Evolutionary conservation across 2,888 invertebrate species (phyloP).

Genomic region (Apotomis turbidana): DNA sequence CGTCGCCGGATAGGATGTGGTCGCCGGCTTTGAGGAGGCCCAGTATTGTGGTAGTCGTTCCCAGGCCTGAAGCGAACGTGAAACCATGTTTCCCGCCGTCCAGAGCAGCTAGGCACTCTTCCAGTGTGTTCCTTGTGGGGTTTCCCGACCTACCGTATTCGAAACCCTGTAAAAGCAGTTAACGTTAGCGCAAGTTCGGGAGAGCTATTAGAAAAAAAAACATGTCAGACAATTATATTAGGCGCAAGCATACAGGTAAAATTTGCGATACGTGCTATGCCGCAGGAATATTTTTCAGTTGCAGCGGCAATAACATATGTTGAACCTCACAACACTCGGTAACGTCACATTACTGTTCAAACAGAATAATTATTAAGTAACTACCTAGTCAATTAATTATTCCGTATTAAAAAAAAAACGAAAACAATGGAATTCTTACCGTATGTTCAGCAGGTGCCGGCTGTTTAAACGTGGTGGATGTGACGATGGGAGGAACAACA

Average conservation of each 20-base stretch:
- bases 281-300: no score
- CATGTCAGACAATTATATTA: no score
- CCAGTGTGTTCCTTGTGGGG: conserved; percentile 94
- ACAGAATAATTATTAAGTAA: not conserved
- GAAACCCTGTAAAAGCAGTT: conserved; percentile 86
- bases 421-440: conserved; percentile 74
- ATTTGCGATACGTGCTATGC: no score
- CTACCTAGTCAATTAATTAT: not conserved
- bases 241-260: no score
- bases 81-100: conserved; percentile 94
- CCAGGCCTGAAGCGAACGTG: conserved; percentile 95
- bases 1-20: conserved; percentile 95
- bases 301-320: no score
- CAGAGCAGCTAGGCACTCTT: conserved; percentile 94
- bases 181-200: not conserved
- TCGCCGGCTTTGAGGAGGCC: conserved; percentile 93
- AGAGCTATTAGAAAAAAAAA: conserved; percentile 11
- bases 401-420: not conserved
- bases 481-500: conserved; percentile 95
- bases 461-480: conserved; percentile 97
- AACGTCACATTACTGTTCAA: not conserved
- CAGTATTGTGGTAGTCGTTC: conserved; percentile 90
- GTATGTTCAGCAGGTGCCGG: conserved; percentile 91
- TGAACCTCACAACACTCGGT: not conserved
- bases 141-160: conserved; percentile 98